These are phyloP conservation scores for Lophochroa leadbeateri DNA, from an alignment of 2,113 vertebrate species.

Conservation along the genomic window DNA sequence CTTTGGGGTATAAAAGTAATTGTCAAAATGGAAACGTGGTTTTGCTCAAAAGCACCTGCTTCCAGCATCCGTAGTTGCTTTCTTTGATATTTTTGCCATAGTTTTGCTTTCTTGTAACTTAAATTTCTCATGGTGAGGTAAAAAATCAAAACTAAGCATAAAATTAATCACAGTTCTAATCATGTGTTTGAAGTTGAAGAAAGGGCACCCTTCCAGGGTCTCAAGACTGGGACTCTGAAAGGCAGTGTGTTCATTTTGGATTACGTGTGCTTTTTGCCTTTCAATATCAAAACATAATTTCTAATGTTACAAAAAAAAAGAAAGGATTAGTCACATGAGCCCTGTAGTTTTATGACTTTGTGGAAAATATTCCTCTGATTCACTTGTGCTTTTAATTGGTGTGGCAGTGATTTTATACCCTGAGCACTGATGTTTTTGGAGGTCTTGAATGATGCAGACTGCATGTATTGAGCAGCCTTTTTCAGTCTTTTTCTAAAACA, in stretches of 20 bases:
- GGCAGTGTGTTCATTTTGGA: background rate
- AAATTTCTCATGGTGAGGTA: background rate
- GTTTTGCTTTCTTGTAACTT: background rate
- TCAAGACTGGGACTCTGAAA: background rate
- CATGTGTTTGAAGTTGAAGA: background rate
- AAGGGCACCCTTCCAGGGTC: background rate
- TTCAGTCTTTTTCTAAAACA: background rate
- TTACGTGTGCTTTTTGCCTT: background rate
- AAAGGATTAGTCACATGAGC: background rate
- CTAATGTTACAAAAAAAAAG: background rate
- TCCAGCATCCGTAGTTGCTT: background rate
- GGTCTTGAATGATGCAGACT: background rate
- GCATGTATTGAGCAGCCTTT: background rate
- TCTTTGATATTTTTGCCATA: background rate
- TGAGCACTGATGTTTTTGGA: background rate
- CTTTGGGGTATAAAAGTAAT: background rate
- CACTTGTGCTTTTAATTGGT: background rate
- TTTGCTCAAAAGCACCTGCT: background rate
- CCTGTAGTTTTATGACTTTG: background rate
- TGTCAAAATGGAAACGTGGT: background rate
- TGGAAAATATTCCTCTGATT: background rate
- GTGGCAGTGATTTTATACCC: background rate
- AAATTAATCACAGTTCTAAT: background rate
- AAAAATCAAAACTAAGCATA: background rate
- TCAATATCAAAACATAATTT: background rate